Conservation (phyloP, 2,797 vertebrate species). For the Huso huso region DNA sequence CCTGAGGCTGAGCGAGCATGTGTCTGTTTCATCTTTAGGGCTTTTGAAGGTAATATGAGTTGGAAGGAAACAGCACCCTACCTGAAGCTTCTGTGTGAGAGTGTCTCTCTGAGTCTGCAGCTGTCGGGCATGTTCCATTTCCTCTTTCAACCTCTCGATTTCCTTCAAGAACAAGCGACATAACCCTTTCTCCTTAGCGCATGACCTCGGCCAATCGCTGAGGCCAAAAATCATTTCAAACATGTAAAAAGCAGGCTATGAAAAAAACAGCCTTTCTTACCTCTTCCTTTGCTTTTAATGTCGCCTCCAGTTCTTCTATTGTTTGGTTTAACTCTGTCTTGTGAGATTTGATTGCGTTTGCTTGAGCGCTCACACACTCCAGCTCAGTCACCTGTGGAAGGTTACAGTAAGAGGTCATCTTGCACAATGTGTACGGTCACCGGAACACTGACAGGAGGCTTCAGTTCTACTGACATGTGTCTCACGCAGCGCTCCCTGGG, state of each 20-base stretch:
- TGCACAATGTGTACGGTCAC: too few relatives aligned
- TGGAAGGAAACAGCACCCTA: conserved; percentile 32
- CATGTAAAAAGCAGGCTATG: conserved; percentile 24
- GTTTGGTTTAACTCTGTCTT: conserved; percentile 96
- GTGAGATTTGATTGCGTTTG: conserved; percentile 87
- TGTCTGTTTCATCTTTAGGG: too few relatives aligned
- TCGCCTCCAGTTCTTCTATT: conserved; percentile 88
- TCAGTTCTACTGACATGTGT: too few relatives aligned
- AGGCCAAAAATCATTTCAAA: conserved; percentile 5
- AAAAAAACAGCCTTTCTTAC: conserved; percentile 48
- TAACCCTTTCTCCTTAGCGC: too few relatives aligned
- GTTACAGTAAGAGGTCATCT: too few relatives aligned
- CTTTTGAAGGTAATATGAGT: too few relatives aligned
- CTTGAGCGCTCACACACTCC: conserved; percentile 92
- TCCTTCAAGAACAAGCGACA: conserved; percentile 58
- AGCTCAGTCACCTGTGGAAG: conserved; percentile 85
- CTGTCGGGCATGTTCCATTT: conserved; percentile 87
- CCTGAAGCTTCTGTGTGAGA: conserved; percentile 87
- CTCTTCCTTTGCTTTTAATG: conserved; percentile 88
- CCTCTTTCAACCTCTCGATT: conserved; percentile 92
- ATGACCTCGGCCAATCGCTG: too few relatives aligned
- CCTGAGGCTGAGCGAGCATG: too few relatives aligned
- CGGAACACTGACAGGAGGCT: too few relatives aligned
- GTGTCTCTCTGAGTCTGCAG: conserved; percentile 90
- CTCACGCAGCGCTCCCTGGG: too few relatives aligned